Evolutionary conservation across 2,888 invertebrate genomes (phyloP).

Genomic region (Molorchus minor): DNA sequence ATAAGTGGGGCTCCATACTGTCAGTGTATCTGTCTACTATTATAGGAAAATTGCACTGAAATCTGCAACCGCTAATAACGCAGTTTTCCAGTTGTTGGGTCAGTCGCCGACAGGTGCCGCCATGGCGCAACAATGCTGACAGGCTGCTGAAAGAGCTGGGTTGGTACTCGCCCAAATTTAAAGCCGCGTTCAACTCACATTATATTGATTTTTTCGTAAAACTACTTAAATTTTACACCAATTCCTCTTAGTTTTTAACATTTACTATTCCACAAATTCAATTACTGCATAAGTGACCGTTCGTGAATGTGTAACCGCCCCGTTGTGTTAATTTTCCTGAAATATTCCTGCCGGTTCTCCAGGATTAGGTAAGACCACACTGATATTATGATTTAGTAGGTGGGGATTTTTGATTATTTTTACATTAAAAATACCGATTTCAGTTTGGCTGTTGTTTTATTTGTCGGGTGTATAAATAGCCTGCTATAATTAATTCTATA

Average conservation of each 20-base stretch:
- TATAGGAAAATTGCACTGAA: too few relatives aligned
- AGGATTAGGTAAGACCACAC: conserved; percentile 43
- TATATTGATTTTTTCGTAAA: conserved; percentile 52
- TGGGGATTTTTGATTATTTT: conserved; percentile 31
- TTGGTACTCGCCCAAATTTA: conserved; percentile 53
- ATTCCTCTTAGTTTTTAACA: conserved; percentile 32
- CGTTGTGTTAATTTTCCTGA: conserved; percentile 42
- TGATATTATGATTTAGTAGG: conserved; percentile 21
- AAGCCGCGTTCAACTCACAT: conserved; percentile 44
- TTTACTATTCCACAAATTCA: conserved; percentile 22
- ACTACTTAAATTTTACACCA: conserved; percentile 42
- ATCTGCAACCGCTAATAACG: conserved; percentile 19
- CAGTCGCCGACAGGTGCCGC: conserved; percentile 23
- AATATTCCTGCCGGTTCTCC: conserved; percentile 40
- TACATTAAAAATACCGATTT: conserved; percentile 2
- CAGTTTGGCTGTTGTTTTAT: conserved; percentile 2
- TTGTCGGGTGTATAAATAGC: conserved; percentile 6
- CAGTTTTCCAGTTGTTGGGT: conserved; percentile 14
- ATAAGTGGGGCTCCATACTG: too few relatives aligned
- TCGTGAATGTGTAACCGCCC: conserved; percentile 33
- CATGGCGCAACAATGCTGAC: conserved; percentile 22
- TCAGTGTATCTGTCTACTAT: too few relatives aligned
- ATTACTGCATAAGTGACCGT: conserved; percentile 25
- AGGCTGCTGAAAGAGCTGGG: conserved; percentile 22
- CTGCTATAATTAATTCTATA: too few relatives aligned